These are phyloP conservation scores for Daphoenositta chrysoptera DNA, from an alignment of 2,113 vertebrate genomes.

Conservation along the genomic window DNA sequence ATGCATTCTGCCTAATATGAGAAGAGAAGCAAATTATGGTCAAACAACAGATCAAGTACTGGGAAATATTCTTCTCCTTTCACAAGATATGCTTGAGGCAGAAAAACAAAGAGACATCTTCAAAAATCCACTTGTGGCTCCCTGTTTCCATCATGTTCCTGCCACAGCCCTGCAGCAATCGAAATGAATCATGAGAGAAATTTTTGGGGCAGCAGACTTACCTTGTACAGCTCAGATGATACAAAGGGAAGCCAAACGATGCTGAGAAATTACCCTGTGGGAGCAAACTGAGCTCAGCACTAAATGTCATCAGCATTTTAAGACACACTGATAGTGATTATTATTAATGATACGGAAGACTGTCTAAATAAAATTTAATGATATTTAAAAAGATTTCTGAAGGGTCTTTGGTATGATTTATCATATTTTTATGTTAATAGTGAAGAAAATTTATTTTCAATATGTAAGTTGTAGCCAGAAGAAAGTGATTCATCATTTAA, in stretches of 20 bases:
- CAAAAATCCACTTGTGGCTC: background rate
- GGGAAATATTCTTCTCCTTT: background rate
- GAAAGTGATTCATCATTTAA: background rate
- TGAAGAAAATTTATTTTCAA: background rate
- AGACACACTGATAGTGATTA: background rate
- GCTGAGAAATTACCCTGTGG: background rate
- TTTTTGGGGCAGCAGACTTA: background rate
- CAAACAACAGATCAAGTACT: background rate
- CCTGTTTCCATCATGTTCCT: background rate
- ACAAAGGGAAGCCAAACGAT: background rate
- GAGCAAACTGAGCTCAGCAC: background rate
- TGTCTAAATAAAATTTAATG: background rate
- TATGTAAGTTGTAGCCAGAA: background rate
- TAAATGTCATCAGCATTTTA: background rate
- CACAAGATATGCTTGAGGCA: background rate
- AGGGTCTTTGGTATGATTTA: background rate
- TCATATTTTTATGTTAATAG: background rate
- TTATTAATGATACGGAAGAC: background rate
- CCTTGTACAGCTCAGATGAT: background rate
- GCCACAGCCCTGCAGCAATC: accelerated
- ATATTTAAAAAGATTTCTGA: background rate
- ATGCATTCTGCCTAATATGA: background rate
- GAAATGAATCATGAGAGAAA: background rate
- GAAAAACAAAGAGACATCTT: background rate
- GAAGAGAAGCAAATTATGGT: background rate